A percentile compares a stretch with the other conserved stretches of the same genome.
phyloP scores from a whole-genome alignment of 2,113 vertebrate species.

The Progne subis region DNA sequence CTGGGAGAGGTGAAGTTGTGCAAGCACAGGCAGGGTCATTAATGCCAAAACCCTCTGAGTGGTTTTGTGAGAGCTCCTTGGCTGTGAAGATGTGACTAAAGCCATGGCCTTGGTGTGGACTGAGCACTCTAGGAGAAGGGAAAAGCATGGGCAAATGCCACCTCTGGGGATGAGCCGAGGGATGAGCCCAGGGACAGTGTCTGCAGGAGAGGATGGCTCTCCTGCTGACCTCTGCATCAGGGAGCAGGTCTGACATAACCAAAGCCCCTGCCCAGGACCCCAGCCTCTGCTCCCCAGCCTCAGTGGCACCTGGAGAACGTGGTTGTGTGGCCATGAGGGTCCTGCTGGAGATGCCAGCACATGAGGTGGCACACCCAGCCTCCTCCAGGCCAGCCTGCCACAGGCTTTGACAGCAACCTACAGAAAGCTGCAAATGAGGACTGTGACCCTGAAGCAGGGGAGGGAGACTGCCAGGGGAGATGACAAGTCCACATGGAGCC shows the following conservation, averaged over 20 bases:
- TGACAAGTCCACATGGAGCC: not conserved
- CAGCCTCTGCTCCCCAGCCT: not conserved
- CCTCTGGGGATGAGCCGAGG: not conserved
- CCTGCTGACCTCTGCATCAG: not conserved
- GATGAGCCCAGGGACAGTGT: accelerated
- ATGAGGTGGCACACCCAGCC: not conserved
- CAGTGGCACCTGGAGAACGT: not conserved
- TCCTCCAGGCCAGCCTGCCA: not conserved
- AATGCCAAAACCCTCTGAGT: not conserved
- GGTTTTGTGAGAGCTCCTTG: not conserved
- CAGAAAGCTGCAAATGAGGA: not conserved
- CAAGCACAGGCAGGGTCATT: not conserved
- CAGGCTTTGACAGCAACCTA: not conserved
- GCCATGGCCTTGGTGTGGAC: not conserved
- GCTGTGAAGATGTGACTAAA: not conserved
- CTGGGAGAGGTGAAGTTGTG: not conserved
- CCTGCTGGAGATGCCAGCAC: not conserved
- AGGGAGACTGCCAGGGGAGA: not conserved
- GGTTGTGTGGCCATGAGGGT: not conserved
- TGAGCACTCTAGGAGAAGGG: not conserved
- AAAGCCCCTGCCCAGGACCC: not conserved
- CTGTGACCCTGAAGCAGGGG: not conserved
- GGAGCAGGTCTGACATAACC: accelerated
- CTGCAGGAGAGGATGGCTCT: accelerated
- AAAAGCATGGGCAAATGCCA: not conserved